Conservation (phyloP, 2,888 invertebrate genomes). For the Fissipunctia ypsillon region DNA sequence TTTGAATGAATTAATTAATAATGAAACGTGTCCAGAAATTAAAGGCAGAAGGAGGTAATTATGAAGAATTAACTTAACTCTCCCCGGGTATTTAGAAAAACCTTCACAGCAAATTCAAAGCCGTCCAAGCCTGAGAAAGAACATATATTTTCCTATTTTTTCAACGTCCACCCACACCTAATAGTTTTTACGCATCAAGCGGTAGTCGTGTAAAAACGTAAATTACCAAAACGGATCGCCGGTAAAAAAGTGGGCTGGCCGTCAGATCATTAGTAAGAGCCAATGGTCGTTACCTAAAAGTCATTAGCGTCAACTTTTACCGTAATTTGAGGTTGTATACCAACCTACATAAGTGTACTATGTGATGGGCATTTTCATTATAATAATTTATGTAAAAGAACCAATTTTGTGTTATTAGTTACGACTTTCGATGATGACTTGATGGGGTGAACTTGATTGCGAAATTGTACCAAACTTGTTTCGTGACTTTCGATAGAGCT, state of each 20-base stretch:
- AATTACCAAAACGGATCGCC: constrained; percentile 87
- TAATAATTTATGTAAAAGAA: constrained; percentile 85
- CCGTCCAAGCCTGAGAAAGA: constrained; percentile 46
- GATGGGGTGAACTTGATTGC: constrained; percentile 75
- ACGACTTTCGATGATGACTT: constrained; percentile 77
- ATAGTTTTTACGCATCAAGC: constrained; percentile 77
- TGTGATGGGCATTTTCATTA: constrained; percentile 78
- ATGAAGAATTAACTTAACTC: constrained; percentile 22
- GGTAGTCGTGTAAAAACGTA: constrained; percentile 82
- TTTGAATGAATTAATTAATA: background rate
- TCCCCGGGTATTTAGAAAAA: constrained; percentile 28
- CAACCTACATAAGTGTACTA: constrained; percentile 67
- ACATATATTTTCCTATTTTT: constrained; percentile 68
- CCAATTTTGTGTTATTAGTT: constrained; percentile 85
- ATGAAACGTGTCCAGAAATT: background rate
- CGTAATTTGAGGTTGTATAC: constrained; percentile 84
- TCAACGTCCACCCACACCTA: constrained; percentile 67
- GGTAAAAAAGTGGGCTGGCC: constrained; percentile 88
- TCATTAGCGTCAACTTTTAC: constrained; percentile 90
- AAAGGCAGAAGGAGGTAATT: constrained; percentile 8
- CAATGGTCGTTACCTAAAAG: constrained; percentile 90
- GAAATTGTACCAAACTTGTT: constrained; percentile 69
- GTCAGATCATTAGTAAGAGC: constrained; percentile 86
- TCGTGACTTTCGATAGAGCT: constrained; percentile 60
- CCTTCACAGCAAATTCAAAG: constrained; percentile 27